A percentile compares a stretch with the other conserved stretches of the same genome.
Conservation (phyloP, 2,113 vertebrate species). For the Cariama cristata region DNA sequence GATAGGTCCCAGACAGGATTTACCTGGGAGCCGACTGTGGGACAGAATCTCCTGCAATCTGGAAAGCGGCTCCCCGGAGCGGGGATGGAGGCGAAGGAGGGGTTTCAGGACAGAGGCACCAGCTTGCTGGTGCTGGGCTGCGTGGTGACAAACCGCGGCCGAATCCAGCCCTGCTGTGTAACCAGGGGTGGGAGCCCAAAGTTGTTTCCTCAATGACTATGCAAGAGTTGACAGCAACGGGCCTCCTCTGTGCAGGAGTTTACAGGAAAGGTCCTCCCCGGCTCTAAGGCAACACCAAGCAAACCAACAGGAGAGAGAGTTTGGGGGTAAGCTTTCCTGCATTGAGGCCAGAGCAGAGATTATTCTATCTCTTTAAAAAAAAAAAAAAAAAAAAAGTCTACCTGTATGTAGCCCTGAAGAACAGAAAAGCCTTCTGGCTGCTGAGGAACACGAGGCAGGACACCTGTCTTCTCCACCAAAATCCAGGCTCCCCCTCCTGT, state of each 20-base stretch:
- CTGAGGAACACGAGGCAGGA: background rate
- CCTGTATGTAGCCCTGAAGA: background rate
- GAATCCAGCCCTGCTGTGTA: conserved; percentile 21
- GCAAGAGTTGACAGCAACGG: conserved; percentile 46
- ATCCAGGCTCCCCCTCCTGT: background rate
- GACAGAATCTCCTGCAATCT: background rate
- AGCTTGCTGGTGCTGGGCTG: background rate
- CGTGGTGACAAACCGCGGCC: background rate
- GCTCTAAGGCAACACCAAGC: background rate
- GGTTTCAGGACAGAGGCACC: background rate
- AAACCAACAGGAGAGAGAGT: background rate
- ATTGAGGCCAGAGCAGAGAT: background rate
- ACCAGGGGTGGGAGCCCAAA: conserved; percentile 12
- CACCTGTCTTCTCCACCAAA: background rate
- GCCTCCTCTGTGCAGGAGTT: conserved; percentile 32
- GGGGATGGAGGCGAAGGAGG: background rate
- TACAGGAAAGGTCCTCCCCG: background rate
- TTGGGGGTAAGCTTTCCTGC: background rate
- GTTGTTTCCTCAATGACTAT: conserved; percentile 57
- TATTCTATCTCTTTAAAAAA: background rate
- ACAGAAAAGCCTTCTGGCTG: background rate
- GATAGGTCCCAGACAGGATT: background rate
- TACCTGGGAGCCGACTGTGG: background rate
- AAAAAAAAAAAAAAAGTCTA: background rate
- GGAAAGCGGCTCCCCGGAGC: background rate